Base-by-base conservation (phyloP, 2,797 vertebrate genomes). In the Rhadinocentrus ornatus region DNA sequence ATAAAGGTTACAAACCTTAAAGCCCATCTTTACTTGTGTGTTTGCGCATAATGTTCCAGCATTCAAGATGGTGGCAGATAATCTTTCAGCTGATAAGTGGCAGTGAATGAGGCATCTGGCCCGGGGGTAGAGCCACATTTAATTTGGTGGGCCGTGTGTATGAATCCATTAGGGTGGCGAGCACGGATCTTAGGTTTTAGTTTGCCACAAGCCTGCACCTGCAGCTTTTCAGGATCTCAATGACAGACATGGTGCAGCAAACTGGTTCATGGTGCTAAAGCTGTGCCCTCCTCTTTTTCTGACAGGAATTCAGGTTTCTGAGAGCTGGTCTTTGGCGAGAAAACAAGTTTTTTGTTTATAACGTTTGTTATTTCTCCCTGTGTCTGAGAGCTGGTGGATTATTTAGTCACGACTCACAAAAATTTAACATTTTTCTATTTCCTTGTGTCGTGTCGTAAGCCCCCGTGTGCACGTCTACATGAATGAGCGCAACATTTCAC, bases 131-230 rank as follows among this genome's bases (percentile, higher is more conserved):
- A 67, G 71, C 55, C 61, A 62, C 70, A 78, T 81, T 77, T 60
- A 46, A 44, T 67, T 72, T 1, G 8, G 66, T 56, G 54, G 27
- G 62, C 55, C 55, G 39, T 64, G 37, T n/a, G 54, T 55, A 54
- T 55, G 74, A 62, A 71, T 81, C 34, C 32, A 68, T 75, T 66
- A 29, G 24, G 79, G 54, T 20, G 61, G 61, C 1, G 9, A 56
- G 71, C 26, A 53, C 4, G 10, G 60, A 44, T 72, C 50, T 73
- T 66, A 39, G 78, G 48, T 73, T 66, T 71, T 54, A 58, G 60
- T 85, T 72, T 73, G 68, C 39, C 63, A 74, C 62, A 56, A 75
- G 73, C 64, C 78, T 80, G 82, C 89, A 93, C 89, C 88, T 92
- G 88, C 86, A 89, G 80, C 84, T 83, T 85, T 87, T 90, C 83